phyloP scores from a whole-genome alignment of 2,797 vertebrate species.

The Champsocephalus esox region DNA sequence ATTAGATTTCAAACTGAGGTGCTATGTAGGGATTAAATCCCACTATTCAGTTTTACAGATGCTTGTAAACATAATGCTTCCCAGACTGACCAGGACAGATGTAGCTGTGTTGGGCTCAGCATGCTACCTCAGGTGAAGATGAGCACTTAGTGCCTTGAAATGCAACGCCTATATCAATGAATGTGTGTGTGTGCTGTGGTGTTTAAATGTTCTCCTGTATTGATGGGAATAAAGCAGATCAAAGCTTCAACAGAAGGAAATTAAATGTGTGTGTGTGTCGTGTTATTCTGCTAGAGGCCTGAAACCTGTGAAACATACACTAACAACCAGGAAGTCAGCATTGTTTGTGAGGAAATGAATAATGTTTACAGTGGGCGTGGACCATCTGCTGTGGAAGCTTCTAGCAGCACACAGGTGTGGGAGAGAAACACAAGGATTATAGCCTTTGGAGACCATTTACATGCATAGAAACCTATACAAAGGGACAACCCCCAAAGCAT shows the following conservation, averaged over 20 bases:
- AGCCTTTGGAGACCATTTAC: too few species aligned
- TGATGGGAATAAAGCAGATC: slow-evolving; percentile 24
- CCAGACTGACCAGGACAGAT: too few species aligned
- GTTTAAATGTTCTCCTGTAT: slow-evolving; percentile 2
- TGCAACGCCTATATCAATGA: slow-evolving; percentile 32
- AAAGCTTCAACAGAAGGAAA: slow-evolving; percentile 1
- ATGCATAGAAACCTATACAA: too few species aligned
- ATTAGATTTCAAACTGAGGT: not conserved
- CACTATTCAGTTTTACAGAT: too few species aligned
- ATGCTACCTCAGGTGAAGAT: not conserved
- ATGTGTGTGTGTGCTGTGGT: slow-evolving; percentile 21
- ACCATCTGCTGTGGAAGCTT: slow-evolving; percentile 23
- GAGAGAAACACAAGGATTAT: too few species aligned
- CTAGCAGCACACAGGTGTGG: not conserved
- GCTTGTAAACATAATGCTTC: not conserved
- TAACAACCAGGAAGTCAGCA: not conserved
- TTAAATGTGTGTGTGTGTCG: slow-evolving; percentile 4
- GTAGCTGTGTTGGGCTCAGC: not conserved
- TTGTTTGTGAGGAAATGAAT: slow-evolving; percentile 1
- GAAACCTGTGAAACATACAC: not conserved
- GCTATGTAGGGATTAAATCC: not conserved
- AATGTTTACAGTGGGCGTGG: not conserved
- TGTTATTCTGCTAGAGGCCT: not conserved
- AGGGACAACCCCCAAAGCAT: too few species aligned
- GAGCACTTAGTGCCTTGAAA: slow-evolving; percentile 68